These are phyloP conservation scores for Physella acuta DNA, from an alignment of 1,140 invertebrate genomes.

Conservation along the genomic window DNA sequence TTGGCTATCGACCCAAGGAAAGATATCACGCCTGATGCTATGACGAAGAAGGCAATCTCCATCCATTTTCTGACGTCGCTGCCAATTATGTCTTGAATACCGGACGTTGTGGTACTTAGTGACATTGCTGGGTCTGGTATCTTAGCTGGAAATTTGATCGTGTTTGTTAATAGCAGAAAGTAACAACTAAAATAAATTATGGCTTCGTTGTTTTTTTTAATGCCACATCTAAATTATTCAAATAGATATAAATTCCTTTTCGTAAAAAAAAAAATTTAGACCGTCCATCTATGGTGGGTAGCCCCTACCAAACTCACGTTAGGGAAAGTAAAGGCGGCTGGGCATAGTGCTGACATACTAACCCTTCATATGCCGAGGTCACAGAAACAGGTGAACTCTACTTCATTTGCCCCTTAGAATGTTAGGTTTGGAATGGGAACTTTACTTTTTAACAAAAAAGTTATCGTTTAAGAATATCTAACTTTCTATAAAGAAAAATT, in stretches of 20 bases:
- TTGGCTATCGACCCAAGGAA: not conserved
- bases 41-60: constrained; percentile 9
- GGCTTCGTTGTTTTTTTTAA: not conserved
- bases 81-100: not conserved
- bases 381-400: too few species aligned
- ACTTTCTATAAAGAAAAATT: too few species aligned
- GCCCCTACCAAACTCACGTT: too few species aligned
- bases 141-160: not conserved
- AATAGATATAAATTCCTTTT: not conserved
- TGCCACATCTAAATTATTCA: not conserved
- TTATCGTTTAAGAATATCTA: too few species aligned
- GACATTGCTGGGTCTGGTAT: not conserved
- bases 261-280: not conserved
- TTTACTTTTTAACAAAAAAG: too few species aligned
- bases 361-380: too few species aligned
- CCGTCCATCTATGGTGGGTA: too few species aligned
- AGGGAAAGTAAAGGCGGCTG: too few species aligned
- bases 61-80: not conserved
- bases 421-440: too few species aligned
- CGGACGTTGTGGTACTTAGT: not conserved
- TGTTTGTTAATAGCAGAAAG: not conserved
- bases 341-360: too few species aligned
- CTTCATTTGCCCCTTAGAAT: too few species aligned
- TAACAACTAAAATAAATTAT: not conserved
- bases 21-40: not conserved